These are phyloP conservation scores for Poecilobothrus nobilitatus DNA, from an alignment of 2,888 invertebrate genomes.

Conservation along the genomic window DNA sequence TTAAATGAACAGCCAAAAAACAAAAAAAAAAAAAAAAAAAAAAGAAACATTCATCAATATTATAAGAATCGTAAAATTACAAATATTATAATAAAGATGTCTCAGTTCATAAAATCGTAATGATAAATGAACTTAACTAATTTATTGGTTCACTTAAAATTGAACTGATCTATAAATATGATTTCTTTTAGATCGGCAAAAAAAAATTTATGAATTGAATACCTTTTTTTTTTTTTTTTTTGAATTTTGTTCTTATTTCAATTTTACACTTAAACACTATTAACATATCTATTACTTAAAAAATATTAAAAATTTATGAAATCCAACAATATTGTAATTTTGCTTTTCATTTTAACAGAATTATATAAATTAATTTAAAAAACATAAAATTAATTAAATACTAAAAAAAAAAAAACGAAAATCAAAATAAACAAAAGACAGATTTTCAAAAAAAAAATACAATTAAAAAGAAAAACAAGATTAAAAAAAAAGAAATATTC, in stretches of 20 bases:
- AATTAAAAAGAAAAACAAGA: slow-evolving; percentile 2
- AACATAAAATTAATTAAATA: slow-evolving; percentile 5
- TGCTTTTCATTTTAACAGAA: neutral
- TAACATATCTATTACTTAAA: slow-evolving; percentile 3
- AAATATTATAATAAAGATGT: too few species aligned
- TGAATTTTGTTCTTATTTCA: neutral
- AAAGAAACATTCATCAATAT: too few species aligned
- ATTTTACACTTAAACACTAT: neutral
- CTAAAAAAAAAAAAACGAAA: neutral
- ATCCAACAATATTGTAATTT: slow-evolving; percentile 15
- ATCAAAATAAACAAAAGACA: neutral
- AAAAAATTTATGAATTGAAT: too few species aligned
- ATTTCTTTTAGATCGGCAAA: too few species aligned
- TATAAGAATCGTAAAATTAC: too few species aligned
- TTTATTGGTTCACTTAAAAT: too few species aligned
- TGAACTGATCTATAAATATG: too few species aligned
- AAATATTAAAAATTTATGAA: slow-evolving; percentile 11
- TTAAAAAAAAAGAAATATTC: neutral
- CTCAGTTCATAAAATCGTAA: too few species aligned
- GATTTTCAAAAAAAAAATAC: neutral
- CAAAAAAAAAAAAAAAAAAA: too few species aligned
- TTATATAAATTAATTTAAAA: slow-evolving; percentile 1
- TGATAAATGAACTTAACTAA: too few species aligned
- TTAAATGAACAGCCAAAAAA: too few species aligned
- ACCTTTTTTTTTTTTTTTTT: too few species aligned